Conservation (phyloP, 2,888 invertebrate genomes). For the Melinaea marsaeus region DNA sequence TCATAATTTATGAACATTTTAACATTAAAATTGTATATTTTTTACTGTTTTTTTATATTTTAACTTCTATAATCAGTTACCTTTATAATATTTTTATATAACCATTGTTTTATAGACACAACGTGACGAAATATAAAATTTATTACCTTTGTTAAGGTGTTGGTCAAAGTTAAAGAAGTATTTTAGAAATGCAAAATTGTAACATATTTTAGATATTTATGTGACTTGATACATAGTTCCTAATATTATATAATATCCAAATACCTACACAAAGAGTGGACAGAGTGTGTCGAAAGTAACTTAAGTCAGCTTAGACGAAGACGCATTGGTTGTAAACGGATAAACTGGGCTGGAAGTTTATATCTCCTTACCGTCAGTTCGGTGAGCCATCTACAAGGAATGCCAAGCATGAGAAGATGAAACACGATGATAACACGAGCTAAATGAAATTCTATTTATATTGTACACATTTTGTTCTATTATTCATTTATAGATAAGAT, state of each 20-base stretch:
- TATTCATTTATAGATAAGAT: not conserved
- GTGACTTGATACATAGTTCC: not conserved
- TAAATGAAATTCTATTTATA: conserved; percentile 3
- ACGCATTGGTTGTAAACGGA: conserved; percentile 5
- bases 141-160: too few species aligned
- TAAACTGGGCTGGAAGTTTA: conserved; percentile 3
- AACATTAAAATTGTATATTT: too few species aligned
- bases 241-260: not conserved
- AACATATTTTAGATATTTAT: too few species aligned
- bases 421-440: conserved; percentile 1
- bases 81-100: too few species aligned
- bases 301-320: conserved; percentile 1
- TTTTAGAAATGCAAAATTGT: too few species aligned
- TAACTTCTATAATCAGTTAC: too few species aligned
- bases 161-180: too few species aligned
- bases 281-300: not conserved
- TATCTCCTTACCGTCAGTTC: conserved; percentile 1
- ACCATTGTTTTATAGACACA: too few species aligned
- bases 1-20: too few species aligned
- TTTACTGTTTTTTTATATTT: too few species aligned
- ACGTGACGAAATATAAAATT: too few species aligned
- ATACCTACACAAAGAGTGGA: not conserved
- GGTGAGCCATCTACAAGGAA: not conserved
- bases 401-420: not conserved
- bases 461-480: not conserved